Evolutionary conservation across 2,888 invertebrate species (phyloP).

Genomic region (Augiades crinisus): DNA sequence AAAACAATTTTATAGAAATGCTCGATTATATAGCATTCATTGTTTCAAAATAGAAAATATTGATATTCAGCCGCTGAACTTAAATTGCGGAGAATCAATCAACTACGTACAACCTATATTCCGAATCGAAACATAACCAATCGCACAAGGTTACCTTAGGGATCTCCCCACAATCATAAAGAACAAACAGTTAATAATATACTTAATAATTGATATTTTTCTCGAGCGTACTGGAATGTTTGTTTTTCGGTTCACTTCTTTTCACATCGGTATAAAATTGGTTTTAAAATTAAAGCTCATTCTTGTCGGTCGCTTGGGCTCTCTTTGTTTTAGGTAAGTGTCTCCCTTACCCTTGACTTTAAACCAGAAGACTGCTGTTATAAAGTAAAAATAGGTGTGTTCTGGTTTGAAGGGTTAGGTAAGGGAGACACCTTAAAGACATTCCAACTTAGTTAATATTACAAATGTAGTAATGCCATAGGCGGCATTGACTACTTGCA

Average conservation of each 20-base stretch:
- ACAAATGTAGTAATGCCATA: too few species aligned
- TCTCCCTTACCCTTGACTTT: too few species aligned
- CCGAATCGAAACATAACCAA: slow-evolving; percentile 9
- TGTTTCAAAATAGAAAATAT: background rate
- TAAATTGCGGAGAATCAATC: background rate
- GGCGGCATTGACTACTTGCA: too few species aligned
- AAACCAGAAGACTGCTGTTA: too few species aligned
- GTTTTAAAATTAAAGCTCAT: background rate
- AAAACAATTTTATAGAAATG: too few species aligned
- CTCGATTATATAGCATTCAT: background rate
- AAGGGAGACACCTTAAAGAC: too few species aligned
- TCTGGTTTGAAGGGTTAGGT: too few species aligned
- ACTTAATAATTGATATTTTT: background rate
- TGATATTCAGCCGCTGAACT: background rate
- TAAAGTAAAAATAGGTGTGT: too few species aligned
- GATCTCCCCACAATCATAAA: background rate
- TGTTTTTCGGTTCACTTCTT: background rate
- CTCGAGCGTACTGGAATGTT: background rate
- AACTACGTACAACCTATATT: background rate
- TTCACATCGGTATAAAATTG: background rate
- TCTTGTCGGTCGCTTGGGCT: too few species aligned
- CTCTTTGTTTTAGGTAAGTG: too few species aligned
- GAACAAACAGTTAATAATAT: slow-evolving; percentile 10
- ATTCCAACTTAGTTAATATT: too few species aligned
- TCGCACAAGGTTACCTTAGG: slow-evolving; percentile 8